phyloP scores from a whole-genome alignment of 2,797 vertebrate genomes.

The Taenioides sp. region DNA sequence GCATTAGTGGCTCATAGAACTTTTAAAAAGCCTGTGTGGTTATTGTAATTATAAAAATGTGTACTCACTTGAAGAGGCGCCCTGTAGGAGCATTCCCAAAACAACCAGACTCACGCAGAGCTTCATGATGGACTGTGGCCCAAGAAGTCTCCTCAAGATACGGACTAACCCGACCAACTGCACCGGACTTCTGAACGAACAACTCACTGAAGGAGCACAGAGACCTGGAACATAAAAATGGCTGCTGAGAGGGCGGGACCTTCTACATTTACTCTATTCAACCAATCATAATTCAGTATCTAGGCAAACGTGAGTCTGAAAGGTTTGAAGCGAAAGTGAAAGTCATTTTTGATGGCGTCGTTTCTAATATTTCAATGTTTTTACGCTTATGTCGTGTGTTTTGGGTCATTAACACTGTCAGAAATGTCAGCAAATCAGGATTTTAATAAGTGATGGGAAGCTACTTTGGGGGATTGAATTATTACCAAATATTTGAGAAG shows the following conservation, averaged over 20 bases:
- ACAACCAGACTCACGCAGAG: not conserved
- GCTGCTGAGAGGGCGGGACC: not conserved
- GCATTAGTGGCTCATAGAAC: no score
- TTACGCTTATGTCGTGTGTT: not conserved
- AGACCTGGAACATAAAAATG: not conserved
- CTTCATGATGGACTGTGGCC: not conserved
- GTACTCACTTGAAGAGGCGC: not conserved
- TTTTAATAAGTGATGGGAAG: not conserved
- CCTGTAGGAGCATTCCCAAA: not conserved
- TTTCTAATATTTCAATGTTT: not conserved
- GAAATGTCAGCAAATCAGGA: not conserved
- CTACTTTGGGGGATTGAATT: not conserved
- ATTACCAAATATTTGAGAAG: not conserved
- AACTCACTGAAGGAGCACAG: not conserved
- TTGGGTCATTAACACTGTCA: not conserved
- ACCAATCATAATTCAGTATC: not conserved
- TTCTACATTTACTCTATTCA: not conserved
- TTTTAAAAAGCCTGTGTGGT: no score
- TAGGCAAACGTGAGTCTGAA: not conserved
- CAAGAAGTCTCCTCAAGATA: not conserved
- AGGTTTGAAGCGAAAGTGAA: constrained; percentile 8
- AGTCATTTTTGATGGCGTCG: not conserved
- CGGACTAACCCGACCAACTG: not conserved
- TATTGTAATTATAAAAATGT: not conserved
- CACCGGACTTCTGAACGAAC: no score